Evolutionary conservation across 2,888 invertebrate species (phyloP).

Genomic region (Lithodes maja): DNA sequence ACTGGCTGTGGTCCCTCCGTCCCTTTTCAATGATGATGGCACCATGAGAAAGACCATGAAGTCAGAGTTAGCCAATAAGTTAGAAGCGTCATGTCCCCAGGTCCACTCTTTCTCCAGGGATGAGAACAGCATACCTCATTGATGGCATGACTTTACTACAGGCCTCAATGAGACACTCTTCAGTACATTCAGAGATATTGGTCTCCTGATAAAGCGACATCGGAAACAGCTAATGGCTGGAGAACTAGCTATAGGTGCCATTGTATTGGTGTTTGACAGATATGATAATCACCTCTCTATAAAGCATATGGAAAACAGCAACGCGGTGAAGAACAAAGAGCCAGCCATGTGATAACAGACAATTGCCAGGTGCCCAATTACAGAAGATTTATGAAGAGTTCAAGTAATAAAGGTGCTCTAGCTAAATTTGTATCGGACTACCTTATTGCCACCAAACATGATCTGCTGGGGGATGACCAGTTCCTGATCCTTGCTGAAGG

Average conservation of each 20-base stretch:
- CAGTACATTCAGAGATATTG: not conserved
- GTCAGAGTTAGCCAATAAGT: not conserved
- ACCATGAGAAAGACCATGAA: not conserved
- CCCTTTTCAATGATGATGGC: not conserved
- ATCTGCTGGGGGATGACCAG: slow-evolving; percentile 13
- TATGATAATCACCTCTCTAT: not conserved
- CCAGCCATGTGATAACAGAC: not conserved
- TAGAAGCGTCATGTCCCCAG: not conserved
- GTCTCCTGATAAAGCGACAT: not conserved
- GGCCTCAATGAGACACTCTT: not conserved
- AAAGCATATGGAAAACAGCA: not conserved
- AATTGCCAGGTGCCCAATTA: not conserved
- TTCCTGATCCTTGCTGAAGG: not conserved
- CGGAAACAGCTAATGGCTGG: not conserved
- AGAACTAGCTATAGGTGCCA: not conserved
- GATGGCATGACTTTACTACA: not conserved
- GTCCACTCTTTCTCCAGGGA: not conserved
- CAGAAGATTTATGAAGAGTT: not conserved
- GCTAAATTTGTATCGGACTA: not conserved
- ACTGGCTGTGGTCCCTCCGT: not conserved
- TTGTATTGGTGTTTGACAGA: slow-evolving; percentile 1
- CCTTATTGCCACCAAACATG: slow-evolving; percentile 2
- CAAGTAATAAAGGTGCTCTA: not conserved
- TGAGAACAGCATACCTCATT: not conserved
- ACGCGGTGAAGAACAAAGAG: not conserved